Percentiles rank a stretch among this genome's conserved stretches.
Conservation (phyloP, 2,113 vertebrate genomes). For the Pseudolaguvia tuberculata region DNA sequence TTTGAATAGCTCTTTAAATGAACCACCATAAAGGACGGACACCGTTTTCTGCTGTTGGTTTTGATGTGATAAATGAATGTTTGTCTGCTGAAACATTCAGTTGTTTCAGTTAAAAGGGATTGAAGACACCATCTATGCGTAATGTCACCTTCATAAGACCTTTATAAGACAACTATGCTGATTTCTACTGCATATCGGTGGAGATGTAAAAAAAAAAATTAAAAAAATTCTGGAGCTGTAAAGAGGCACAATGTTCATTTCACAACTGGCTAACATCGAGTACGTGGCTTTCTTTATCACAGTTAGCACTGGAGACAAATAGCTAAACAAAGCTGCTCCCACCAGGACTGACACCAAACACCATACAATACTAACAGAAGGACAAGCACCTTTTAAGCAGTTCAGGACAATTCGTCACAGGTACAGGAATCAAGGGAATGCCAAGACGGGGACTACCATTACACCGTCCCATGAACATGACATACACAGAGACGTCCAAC, state of each 20-base stretch:
- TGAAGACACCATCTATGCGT: slow-evolving; percentile 58
- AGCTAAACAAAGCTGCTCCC: slow-evolving; percentile 29
- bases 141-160: slow-evolving; percentile 56
- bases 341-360: slow-evolving; percentile 64
- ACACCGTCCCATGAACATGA: slow-evolving; percentile 57
- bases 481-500: slow-evolving; percentile 56
- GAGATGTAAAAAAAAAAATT: slow-evolving; percentile 31
- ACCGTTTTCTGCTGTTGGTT: slow-evolving; percentile 30
- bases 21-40: slow-evolving; percentile 50
- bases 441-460: slow-evolving; percentile 54
- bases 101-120: slow-evolving; percentile 45
- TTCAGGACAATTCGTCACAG: slow-evolving; percentile 38
- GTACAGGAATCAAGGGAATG: slow-evolving; percentile 44
- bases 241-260: slow-evolving; percentile 43
- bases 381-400: slow-evolving; percentile 50
- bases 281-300: slow-evolving; percentile 32
- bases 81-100: slow-evolving; percentile 44
- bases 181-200: slow-evolving; percentile 62
- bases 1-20: slow-evolving; percentile 43
- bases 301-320: slow-evolving; percentile 35
- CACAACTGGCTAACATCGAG: slow-evolving; percentile 31
- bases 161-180: slow-evolving; percentile 63
- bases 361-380: slow-evolving; percentile 60
- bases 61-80: slow-evolving; percentile 30
- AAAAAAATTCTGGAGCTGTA: slow-evolving; percentile 16